Conservation (phyloP, 2,113 vertebrate species). For the Melospiza georgiana region DNA sequence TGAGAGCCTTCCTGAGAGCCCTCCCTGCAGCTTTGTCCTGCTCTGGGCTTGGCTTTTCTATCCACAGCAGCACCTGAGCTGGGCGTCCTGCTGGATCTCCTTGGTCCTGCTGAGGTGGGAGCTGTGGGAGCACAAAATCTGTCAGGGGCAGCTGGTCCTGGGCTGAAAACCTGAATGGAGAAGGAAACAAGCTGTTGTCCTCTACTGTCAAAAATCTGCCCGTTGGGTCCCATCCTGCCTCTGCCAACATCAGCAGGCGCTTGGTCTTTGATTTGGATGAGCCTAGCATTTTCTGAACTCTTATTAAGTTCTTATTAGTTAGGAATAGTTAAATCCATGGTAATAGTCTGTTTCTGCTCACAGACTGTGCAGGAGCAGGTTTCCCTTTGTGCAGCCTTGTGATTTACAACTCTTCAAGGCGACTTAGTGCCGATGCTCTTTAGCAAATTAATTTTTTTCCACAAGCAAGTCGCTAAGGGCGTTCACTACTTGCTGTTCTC, state of each 20-base stretch:
- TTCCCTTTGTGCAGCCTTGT: neutral
- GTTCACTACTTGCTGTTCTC: neutral
- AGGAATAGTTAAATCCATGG: neutral
- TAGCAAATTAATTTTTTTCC: constrained; percentile 33
- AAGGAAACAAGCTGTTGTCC: neutral
- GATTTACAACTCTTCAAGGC: constrained; percentile 27
- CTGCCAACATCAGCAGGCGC: neutral
- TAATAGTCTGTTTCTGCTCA: neutral
- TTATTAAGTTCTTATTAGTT: neutral
- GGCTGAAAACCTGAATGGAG: neutral
- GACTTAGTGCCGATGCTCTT: neutral
- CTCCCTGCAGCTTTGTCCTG: neutral
- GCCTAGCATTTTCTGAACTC: neutral
- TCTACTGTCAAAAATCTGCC: neutral
- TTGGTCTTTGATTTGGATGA: neutral
- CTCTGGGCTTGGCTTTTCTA: neutral
- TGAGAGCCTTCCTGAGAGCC: neutral
- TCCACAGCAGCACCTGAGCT: neutral
- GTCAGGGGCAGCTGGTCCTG: neutral
- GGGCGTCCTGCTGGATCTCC: neutral
- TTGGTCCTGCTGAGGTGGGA: neutral
- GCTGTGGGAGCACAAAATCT: neutral
- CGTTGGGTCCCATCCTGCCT: neutral
- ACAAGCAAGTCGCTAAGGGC: neutral
- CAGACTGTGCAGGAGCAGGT: neutral